Conservation (phyloP, 1,140 invertebrate genomes). For the Pinna nobilis region DNA sequence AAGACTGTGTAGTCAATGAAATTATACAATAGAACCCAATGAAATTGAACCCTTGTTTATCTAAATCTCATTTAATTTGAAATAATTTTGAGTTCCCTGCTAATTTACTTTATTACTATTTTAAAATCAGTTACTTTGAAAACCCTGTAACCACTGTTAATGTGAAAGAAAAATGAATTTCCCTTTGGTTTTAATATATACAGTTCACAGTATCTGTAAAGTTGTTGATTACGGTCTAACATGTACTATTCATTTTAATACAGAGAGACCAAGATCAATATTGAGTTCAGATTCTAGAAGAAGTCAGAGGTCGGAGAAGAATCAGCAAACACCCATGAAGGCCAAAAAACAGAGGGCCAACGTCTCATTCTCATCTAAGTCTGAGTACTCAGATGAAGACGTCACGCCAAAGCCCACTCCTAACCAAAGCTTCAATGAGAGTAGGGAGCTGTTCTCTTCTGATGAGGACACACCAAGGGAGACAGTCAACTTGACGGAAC, state of each 20-base stretch:
- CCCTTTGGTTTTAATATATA: too few relatives aligned
- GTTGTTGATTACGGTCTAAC: too few relatives aligned
- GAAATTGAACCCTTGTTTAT: neutral
- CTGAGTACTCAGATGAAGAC: conserved; percentile 34
- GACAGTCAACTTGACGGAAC: neutral
- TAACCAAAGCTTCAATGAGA: conserved; percentile 33
- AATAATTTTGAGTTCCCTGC: too few relatives aligned
- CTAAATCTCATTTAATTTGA: too few relatives aligned
- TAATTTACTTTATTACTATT: too few relatives aligned
- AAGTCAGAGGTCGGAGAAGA: conserved; percentile 16
- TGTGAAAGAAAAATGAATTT: too few relatives aligned
- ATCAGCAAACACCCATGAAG: neutral
- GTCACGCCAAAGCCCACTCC: conserved; percentile 33
- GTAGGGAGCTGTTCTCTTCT: conserved; percentile 34
- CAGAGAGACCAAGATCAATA: conserved; percentile 35
- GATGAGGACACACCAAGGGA: conserved; percentile 38
- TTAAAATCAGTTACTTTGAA: too few relatives aligned
- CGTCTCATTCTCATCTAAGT: conserved; percentile 4
- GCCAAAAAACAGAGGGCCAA: conserved; percentile 9
- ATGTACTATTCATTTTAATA: conserved; percentile 1
- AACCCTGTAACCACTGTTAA: too few relatives aligned
- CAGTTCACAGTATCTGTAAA: too few relatives aligned
- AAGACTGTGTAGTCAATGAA: too few relatives aligned
- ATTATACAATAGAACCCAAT: neutral
- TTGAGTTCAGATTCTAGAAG: conserved; percentile 25